Evolutionary conservation across 2,797 vertebrate genomes (phyloP).

Genomic region (Odontamblyopus lacepedii): DNA sequence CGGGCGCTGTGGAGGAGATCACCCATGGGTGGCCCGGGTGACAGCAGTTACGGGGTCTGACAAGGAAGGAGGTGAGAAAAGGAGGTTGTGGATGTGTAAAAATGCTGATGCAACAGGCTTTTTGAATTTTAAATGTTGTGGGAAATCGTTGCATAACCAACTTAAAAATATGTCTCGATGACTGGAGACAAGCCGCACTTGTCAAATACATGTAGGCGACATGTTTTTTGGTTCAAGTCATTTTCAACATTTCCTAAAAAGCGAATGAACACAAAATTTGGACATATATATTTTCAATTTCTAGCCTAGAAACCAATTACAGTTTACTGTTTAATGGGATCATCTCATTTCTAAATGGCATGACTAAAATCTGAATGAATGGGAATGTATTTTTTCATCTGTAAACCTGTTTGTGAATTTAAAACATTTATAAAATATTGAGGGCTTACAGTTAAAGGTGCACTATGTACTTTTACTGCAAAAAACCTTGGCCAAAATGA

Average conservation of each 20-base stretch:
- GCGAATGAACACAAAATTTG: not conserved
- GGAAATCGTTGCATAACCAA: not conserved
- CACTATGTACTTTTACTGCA: too few species aligned
- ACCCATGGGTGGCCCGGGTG: slow-evolving; percentile 55
- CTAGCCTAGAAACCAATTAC: not conserved
- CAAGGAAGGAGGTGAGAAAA: slow-evolving; percentile 34
- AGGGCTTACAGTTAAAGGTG: too few species aligned
- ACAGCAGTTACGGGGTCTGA: slow-evolving; percentile 35
- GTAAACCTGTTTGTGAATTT: not conserved
- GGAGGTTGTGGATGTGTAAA: slow-evolving; percentile 8
- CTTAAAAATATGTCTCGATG: not conserved
- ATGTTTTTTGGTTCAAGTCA: not conserved
- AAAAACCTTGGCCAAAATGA: too few species aligned
- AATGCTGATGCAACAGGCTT: slow-evolving; percentile 4
- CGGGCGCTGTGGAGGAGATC: slow-evolving; percentile 48
- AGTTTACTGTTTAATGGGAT: not conserved
- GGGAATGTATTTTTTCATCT: not conserved
- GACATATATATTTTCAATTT: too few species aligned
- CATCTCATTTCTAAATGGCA: not conserved
- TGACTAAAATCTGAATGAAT: not conserved
- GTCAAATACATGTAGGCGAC: not conserved
- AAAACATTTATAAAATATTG: too few species aligned
- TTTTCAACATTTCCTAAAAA: not conserved
- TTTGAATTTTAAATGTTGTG: not conserved
- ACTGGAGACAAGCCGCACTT: not conserved